Percentiles rank a stretch among this genome's conserved stretches.
These are phyloP conservation scores for Thymelicus lineola DNA, from an alignment of 2,888 invertebrate species.

Conservation along the genomic window DNA sequence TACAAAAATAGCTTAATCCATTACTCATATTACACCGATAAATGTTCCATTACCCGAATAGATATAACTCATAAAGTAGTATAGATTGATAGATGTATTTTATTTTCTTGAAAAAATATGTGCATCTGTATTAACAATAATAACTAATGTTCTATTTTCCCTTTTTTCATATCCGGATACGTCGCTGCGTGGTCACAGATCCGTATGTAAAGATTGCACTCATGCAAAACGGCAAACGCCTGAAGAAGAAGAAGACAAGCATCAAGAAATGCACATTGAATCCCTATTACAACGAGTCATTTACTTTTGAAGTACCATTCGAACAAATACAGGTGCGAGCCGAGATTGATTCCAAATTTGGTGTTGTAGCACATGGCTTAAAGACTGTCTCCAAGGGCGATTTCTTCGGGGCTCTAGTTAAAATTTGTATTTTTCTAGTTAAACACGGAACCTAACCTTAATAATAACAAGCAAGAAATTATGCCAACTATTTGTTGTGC, in stretches of 20 bases:
- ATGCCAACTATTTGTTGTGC: not conserved
- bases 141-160: conserved; percentile 51
- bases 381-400: conserved; percentile 43
- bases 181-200: conserved; percentile 87
- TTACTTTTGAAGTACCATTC: conserved; percentile 99
- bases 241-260: conserved; percentile 99
- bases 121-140: not conserved
- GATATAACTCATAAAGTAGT: conserved; percentile 3
- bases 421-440: not conserved
- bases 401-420: not conserved
- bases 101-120: not conserved
- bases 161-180: conserved; percentile 79
- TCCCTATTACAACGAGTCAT: conserved; percentile 99
- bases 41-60: not conserved
- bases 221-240: conserved; percentile 99
- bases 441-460: not conserved
- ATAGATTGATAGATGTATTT: not conserved
- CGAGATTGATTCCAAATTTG: conserved; percentile 80
- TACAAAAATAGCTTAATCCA: too few species aligned
- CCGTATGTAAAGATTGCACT: conserved; percentile 99
- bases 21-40: too few species aligned
- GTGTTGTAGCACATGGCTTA: conserved; percentile 73
- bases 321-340: conserved; percentile 99
- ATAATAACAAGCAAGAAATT: not conserved
- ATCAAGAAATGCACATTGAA: conserved; percentile 99